These are phyloP conservation scores for Caenorhabditis macrosperma DNA, from an alignment of 2,888 invertebrate species.

Conservation along the genomic window DNA sequence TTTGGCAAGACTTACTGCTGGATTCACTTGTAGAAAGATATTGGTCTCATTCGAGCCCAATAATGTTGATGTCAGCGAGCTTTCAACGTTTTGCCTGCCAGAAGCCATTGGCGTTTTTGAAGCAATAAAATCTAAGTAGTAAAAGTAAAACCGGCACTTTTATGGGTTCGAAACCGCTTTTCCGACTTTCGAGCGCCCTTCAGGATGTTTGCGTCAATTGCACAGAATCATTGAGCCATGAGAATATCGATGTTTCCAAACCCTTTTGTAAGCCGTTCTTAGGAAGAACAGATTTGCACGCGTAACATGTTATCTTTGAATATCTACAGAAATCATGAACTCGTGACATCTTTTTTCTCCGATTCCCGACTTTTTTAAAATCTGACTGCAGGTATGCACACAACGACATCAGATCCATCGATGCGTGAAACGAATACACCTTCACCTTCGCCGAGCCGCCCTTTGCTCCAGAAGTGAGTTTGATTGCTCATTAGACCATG, in stretches of 20 bases:
- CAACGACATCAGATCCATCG: slow-evolving; percentile 38
- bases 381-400: slow-evolving; percentile 28
- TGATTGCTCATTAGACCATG: slow-evolving; percentile 52
- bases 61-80: slow-evolving; percentile 36
- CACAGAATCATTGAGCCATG: slow-evolving; percentile 20
- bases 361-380: background rate
- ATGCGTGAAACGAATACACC: slow-evolving; percentile 51
- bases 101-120: slow-evolving; percentile 21
- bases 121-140: slow-evolving; percentile 31
- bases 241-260: background rate
- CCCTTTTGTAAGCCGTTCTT: background rate
- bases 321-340: too few species aligned
- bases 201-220: slow-evolving; percentile 43
- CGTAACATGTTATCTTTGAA: too few species aligned
- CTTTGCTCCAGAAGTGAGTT: slow-evolving; percentile 44
- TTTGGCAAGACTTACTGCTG: slow-evolving; percentile 47
- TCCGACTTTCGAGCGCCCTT: background rate
- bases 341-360: background rate
- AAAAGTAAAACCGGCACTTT: slow-evolving; percentile 14
- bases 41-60: slow-evolving; percentile 44
- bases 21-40: slow-evolving; percentile 58
- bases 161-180: slow-evolving; percentile 15
- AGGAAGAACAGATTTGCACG: too few species aligned
- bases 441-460: slow-evolving; percentile 30
- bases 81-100: slow-evolving; percentile 33